Percentiles rank a stretch among this genome's conserved stretches.
Evolutionary conservation across 2,113 vertebrate genomes (phyloP).

Genomic region (Lutjanus erythropterus): DNA sequence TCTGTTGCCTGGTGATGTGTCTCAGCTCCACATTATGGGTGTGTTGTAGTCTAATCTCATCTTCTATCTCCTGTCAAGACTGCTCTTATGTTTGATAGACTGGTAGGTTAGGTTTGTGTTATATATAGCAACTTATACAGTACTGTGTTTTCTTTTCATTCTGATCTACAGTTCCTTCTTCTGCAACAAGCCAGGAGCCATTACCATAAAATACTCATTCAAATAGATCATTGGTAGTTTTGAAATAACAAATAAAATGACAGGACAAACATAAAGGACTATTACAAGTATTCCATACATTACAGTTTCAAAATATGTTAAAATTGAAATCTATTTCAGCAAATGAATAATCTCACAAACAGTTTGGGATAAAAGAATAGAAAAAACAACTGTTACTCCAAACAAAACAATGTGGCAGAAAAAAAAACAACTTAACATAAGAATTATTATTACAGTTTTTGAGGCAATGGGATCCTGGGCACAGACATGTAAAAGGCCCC

Average conservation of each 20-base stretch:
- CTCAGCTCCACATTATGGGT: slow-evolving; percentile 23
- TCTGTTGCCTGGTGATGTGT: slow-evolving; percentile 43
- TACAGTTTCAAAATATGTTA: neutral
- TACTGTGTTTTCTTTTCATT: neutral
- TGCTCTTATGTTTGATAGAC: slow-evolving; percentile 18
- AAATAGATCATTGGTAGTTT: neutral
- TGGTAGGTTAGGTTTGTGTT: slow-evolving; percentile 7
- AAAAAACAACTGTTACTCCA: neutral
- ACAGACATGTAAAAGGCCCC: too few relatives aligned
- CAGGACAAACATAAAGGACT: neutral
- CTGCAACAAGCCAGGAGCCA: too few relatives aligned
- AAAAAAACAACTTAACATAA: neutral
- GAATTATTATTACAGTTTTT: neutral
- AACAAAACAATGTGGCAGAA: neutral
- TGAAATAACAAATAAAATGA: neutral
- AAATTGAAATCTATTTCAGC: neutral
- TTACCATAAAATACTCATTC: neutral
- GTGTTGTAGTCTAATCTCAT: slow-evolving; percentile 33
- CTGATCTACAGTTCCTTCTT: neutral
- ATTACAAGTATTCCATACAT: neutral
- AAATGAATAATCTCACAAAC: neutral
- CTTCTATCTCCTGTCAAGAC: slow-evolving; percentile 21
- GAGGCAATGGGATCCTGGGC: too few relatives aligned
- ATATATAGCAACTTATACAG: neutral
- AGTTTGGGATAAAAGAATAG: neutral